Evolutionary conservation across 92 coral and sea anemone species (phyloP).

Genomic region (Micromussa lordhowensis): DNA sequence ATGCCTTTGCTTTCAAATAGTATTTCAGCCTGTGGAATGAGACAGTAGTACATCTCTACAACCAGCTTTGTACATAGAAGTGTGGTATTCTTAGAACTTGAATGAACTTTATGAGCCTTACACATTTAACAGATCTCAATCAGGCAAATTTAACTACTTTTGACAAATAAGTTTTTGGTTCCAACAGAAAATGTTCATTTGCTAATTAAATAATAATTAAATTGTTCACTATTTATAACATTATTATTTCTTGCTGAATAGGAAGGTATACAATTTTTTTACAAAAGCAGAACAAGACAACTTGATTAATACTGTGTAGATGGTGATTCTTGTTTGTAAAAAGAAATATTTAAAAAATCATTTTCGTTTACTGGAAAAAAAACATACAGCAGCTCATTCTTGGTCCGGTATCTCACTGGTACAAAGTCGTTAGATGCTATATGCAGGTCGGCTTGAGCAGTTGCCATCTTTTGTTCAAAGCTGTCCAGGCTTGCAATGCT

Average conservation of each 20-base stretch:
- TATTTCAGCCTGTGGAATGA: too few relatives aligned
- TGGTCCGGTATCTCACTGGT: conserved; percentile 89
- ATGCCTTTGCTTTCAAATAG: too few relatives aligned
- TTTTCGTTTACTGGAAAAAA: not conserved
- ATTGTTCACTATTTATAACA: not conserved
- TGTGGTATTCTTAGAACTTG: not conserved
- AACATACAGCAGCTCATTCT: conserved; percentile 93
- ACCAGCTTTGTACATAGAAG: too few relatives aligned
- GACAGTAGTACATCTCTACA: too few relatives aligned
- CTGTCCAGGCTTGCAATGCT: conserved; percentile 93
- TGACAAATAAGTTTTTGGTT: too few relatives aligned
- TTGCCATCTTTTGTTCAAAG: conserved; percentile 93
- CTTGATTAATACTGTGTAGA: too few relatives aligned
- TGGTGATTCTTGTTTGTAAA: not conserved
- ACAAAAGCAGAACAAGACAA: too few relatives aligned
- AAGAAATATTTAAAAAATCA: not conserved
- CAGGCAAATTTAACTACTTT: not conserved
- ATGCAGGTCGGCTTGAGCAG: conserved; percentile 87
- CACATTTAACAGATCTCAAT: not conserved
- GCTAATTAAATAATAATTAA: too few relatives aligned
- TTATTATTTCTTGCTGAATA: too few relatives aligned
- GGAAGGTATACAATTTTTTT: not conserved
- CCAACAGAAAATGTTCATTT: not conserved
- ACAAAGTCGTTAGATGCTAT: conserved; percentile 83
- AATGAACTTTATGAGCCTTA: not conserved